Conservation (phyloP, 2,888 invertebrate genomes). For the Machimus rusticus region DNA sequence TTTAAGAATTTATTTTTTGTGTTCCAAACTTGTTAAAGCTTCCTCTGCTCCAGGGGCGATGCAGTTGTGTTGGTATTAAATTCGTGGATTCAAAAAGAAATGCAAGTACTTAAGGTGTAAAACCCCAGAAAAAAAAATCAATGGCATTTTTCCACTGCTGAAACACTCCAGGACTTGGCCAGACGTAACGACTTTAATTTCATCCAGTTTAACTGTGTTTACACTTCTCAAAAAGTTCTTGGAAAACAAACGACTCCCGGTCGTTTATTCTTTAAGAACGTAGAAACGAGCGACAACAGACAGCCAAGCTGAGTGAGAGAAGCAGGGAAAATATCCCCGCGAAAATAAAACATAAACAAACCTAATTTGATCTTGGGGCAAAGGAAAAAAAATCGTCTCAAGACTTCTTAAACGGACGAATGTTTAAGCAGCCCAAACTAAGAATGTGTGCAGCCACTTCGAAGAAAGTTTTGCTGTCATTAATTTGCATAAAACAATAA, state of each 20-base stretch:
- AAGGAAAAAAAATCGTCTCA: neutral
- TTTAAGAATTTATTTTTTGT: neutral
- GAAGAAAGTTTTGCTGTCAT: neutral
- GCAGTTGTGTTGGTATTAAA: neutral
- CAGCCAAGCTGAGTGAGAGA: neutral
- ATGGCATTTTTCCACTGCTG: neutral
- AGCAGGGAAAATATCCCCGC: neutral
- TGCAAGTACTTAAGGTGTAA: neutral
- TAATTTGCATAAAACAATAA: neutral
- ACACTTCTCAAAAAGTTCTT: neutral
- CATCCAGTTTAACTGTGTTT: neutral
- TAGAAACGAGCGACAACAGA: neutral
- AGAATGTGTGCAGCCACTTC: neutral
- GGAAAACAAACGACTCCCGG: neutral
- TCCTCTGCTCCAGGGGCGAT: neutral
- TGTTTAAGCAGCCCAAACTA: neutral
- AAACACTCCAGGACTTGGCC: neutral
- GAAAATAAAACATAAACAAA: neutral
- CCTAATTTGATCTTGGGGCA: neutral
- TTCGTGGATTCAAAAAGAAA: neutral
- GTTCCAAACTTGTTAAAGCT: neutral
- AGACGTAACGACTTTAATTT: neutral
- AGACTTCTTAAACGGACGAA: neutral
- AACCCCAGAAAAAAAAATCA: neutral
- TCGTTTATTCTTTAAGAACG: neutral